Percentiles rank a stretch among this genome's conserved stretches.
Evolutionary conservation across 2,888 invertebrate species (phyloP).

Genomic region (Argyresthia goedartella): DNA sequence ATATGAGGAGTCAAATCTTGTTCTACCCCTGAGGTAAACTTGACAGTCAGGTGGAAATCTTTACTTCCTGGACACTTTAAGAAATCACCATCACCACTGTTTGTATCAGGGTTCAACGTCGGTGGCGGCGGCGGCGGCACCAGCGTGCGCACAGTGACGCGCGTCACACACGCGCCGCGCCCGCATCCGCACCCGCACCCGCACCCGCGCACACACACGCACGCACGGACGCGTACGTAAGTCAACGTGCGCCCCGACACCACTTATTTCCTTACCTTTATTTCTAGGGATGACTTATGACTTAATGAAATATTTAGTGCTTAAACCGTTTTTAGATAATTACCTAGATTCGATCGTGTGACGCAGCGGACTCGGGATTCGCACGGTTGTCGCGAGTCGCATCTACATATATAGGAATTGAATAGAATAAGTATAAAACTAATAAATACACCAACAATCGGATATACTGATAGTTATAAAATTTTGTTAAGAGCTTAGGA

Average conservation of each 20-base stretch:
- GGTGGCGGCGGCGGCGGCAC: neutral
- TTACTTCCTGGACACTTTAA: too few relatives aligned
- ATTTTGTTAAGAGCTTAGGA: conserved; percentile 55
- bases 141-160: neutral
- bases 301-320: conserved; percentile 31
- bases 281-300: conserved; percentile 13
- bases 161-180: neutral
- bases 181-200: neutral
- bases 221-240: neutral
- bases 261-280: neutral
- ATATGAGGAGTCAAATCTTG: too few relatives aligned
- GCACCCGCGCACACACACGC: neutral
- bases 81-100: too few relatives aligned
- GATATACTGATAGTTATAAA: conserved; percentile 32
- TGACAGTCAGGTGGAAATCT: too few relatives aligned
- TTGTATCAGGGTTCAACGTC: too few relatives aligned
- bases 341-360: neutral
- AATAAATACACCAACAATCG: conserved; percentile 51
- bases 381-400: conserved; percentile 23
- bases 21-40: too few relatives aligned
- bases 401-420: conserved; percentile 65
- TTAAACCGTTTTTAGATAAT: conserved; percentile 14
- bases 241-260: neutral
- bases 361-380: neutral
- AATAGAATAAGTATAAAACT: conserved; percentile 48